Evolutionary conservation across 2,888 invertebrate species (phyloP).

Genomic region (Anorthoa munda): DNA sequence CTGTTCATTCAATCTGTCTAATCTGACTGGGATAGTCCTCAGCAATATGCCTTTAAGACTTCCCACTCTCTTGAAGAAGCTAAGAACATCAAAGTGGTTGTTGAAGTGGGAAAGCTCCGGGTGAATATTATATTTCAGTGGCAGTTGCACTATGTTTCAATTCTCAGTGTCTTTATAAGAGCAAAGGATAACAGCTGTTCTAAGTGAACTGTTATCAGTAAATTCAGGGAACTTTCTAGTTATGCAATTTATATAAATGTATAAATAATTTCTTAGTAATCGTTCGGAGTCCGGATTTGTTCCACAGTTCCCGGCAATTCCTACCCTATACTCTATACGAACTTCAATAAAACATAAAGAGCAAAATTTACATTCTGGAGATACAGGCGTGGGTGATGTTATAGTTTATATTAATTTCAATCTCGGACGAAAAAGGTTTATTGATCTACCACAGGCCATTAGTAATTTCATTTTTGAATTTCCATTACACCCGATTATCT

Average conservation of each 20-base stretch:
- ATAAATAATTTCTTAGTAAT: background rate
- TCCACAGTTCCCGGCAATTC: background rate
- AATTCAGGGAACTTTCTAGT: background rate
- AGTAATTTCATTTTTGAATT: slow-evolving; percentile 10
- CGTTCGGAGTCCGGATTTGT: background rate
- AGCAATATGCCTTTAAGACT: slow-evolving; percentile 50
- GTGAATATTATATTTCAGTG: slow-evolving; percentile 8
- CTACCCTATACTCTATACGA: background rate
- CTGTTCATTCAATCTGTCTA: slow-evolving; percentile 61
- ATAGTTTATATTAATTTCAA: slow-evolving; percentile 1
- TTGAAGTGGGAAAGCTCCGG: slow-evolving; percentile 1
- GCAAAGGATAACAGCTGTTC: background rate
- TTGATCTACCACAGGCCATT: background rate
- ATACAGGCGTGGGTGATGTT: too few relatives aligned
- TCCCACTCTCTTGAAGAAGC: slow-evolving; percentile 22
- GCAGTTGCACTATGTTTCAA: background rate
- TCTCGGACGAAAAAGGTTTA: background rate
- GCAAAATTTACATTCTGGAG: background rate
- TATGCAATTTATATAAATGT: background rate
- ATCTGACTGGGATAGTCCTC: slow-evolving; percentile 39
- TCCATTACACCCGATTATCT: slow-evolving; percentile 16
- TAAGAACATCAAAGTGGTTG: slow-evolving; percentile 40
- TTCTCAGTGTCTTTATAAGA: background rate
- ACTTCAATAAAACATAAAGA: background rate
- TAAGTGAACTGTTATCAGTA: background rate